phyloP scores from a whole-genome alignment of 2,113 vertebrate genomes.

The Xerus inauris region DNA sequence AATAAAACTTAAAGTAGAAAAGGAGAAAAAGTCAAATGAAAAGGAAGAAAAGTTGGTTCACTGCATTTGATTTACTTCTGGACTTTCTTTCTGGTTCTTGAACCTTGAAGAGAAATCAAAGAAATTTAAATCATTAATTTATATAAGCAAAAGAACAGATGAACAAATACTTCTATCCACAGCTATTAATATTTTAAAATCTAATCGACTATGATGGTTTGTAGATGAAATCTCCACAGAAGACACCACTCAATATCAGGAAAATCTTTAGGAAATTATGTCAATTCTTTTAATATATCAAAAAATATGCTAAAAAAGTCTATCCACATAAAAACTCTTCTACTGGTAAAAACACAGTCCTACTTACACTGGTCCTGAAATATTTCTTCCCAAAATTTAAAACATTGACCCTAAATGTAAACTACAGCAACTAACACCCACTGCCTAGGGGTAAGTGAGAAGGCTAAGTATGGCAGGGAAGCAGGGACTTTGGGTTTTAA shows the following conservation, averaged over 20 bases:
- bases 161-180: background rate
- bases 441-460: background rate
- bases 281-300: background rate
- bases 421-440: background rate
- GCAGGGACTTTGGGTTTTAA: background rate
- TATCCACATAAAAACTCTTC: background rate
- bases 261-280: background rate
- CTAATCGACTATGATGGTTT: background rate
- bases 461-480: background rate
- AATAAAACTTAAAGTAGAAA: constrained; percentile 63
- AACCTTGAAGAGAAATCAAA: constrained; percentile 73
- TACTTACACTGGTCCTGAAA: background rate
- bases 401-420: background rate
- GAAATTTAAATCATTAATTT: constrained; percentile 44
- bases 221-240: background rate
- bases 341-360: background rate
- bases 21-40: constrained; percentile 62
- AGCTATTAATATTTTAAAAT: background rate
- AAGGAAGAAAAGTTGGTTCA: constrained; percentile 38
- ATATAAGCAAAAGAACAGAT: constrained; percentile 36
- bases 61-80: constrained; percentile 81
- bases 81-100: constrained; percentile 81
- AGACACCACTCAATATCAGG: background rate
- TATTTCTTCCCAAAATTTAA: background rate
- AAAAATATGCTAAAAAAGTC: background rate